Conservation (phyloP, 2,797 vertebrate species). For the Masticophis lateralis region DNA sequence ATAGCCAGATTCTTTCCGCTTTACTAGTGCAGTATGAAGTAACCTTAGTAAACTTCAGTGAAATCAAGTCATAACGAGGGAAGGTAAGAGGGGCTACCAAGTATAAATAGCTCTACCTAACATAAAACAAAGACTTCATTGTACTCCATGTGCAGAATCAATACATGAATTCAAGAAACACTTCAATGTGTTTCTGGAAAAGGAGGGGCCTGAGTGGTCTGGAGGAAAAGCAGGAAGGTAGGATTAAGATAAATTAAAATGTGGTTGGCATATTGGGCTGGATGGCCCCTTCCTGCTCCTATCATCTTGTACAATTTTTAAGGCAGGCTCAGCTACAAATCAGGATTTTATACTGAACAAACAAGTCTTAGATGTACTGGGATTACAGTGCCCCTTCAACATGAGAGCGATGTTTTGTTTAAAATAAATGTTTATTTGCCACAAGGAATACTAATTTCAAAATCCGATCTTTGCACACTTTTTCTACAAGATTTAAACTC, state of each 20-base stretch:
- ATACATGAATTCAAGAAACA: slow-evolving; percentile 73
- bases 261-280: slow-evolving; percentile 49
- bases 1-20: slow-evolving; percentile 31
- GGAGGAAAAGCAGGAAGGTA: slow-evolving; percentile 66
- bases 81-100: slow-evolving; percentile 47
- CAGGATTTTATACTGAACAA: slow-evolving; percentile 37
- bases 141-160: slow-evolving; percentile 64
- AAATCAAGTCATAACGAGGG: slow-evolving; percentile 19
- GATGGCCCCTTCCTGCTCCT: slow-evolving; percentile 45
- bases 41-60: slow-evolving; percentile 27
- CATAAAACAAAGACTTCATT: slow-evolving; percentile 72
- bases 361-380: background rate
- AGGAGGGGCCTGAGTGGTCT: slow-evolving; percentile 54
- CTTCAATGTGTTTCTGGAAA: slow-evolving; percentile 72
- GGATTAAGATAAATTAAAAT: slow-evolving; percentile 72
- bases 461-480: background rate
- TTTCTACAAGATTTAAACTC: slow-evolving; percentile 1
- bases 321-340: slow-evolving; percentile 28
- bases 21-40: slow-evolving; percentile 20
- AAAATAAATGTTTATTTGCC: slow-evolving; percentile 1
- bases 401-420: background rate
- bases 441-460: slow-evolving; percentile 1
- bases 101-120: slow-evolving; percentile 47
- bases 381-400: slow-evolving; percentile 17
- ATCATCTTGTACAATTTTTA: slow-evolving; percentile 50